phyloP scores from a whole-genome alignment of 2,113 vertebrate species.

The Rousettus leschenaultii region DNA sequence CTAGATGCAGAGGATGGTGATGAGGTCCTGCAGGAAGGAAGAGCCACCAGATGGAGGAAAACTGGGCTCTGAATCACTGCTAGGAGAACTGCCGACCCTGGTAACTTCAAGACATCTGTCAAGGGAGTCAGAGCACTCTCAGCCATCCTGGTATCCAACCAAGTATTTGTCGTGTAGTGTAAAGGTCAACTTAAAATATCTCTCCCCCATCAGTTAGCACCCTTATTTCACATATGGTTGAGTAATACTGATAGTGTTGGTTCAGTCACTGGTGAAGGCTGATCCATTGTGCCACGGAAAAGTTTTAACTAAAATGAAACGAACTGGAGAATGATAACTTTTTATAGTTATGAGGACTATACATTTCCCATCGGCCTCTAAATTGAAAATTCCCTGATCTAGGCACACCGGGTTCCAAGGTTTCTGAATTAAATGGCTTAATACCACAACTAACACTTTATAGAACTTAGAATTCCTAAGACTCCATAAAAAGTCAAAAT shows the following conservation, averaged over 20 bases:
- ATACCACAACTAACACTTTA: background rate
- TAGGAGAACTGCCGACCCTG: background rate
- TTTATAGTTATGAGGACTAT: background rate
- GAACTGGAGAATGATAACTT: background rate
- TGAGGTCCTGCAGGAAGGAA: too few relatives aligned
- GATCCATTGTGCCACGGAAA: background rate
- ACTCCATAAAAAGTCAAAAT: background rate
- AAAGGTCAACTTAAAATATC: background rate
- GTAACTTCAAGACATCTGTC: background rate
- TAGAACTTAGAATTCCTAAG: background rate
- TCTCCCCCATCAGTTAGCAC: background rate
- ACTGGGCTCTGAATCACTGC: background rate
- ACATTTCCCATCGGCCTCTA: background rate
- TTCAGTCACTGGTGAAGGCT: background rate
- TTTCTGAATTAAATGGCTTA: background rate
- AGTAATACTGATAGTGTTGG: background rate
- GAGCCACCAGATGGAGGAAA: background rate
- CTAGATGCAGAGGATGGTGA: background rate
- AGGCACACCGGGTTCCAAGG: background rate
- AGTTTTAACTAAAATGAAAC: background rate
- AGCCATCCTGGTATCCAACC: background rate
- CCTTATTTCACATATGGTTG: background rate
- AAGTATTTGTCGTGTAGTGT: background rate
- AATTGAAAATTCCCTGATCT: background rate
- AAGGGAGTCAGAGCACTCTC: background rate